Evolutionary conservation across 2,113 vertebrate species (phyloP).

Genomic region (Oreocharis arfaki): DNA sequence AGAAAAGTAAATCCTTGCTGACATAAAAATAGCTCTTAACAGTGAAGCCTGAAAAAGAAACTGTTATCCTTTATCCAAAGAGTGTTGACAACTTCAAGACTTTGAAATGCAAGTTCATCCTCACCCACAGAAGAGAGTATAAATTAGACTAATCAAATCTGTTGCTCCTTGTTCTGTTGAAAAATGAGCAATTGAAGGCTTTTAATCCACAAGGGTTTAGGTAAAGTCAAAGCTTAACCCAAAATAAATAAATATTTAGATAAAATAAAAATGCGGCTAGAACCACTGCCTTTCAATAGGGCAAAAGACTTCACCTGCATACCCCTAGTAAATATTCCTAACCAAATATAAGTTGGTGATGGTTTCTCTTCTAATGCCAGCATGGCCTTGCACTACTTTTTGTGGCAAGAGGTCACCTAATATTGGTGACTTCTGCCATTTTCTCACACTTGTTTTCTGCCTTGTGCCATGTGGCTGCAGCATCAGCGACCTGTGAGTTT

Average conservation of each 20-base stretch:
- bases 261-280: background rate
- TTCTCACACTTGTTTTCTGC: background rate
- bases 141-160: background rate
- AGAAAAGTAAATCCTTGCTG: background rate
- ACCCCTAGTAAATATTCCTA: background rate
- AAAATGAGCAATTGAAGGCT: background rate
- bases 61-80: background rate
- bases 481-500: background rate
- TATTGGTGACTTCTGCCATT: background rate
- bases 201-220: background rate
- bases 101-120: background rate
- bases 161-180: background rate
- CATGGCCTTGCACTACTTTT: background rate
- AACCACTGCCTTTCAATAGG: background rate
- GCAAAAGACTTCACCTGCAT: background rate
- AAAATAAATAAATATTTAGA: background rate
- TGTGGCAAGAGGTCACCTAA: background rate
- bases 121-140: background rate
- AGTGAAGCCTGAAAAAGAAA: background rate
- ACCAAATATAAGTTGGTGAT: background rate
- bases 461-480: background rate
- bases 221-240: background rate
- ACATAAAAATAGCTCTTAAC: background rate
- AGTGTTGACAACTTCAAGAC: background rate
- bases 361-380: background rate